A percentile compares a stretch with the other conserved stretches of the same genome.
These are phyloP conservation scores for Drosophila saltans DNA, from an alignment of 1,140 invertebrate genomes.

Conservation along the genomic window DNA sequence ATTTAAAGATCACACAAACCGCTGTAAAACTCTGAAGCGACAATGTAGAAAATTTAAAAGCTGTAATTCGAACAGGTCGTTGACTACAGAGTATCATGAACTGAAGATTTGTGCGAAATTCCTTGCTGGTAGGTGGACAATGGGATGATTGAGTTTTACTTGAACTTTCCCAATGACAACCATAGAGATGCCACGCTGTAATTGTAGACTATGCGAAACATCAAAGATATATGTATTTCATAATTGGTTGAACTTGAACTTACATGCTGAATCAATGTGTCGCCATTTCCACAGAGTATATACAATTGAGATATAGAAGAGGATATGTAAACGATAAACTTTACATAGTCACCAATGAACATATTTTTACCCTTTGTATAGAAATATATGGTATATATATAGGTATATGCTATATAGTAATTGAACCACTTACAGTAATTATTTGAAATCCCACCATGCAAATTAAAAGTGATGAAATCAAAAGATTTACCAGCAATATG, in stretches of 20 bases:
- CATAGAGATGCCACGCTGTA: slow-evolving; percentile 70
- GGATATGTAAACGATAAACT: slow-evolving; percentile 75
- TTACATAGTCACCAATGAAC: slow-evolving; percentile 76
- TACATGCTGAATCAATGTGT: slow-evolving; percentile 71
- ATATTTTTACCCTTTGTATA: slow-evolving; percentile 60
- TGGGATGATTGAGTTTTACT: not conserved
- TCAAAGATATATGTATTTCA: not conserved
- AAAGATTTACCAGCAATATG: slow-evolving; percentile 71
- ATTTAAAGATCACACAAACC: slow-evolving; percentile 39
- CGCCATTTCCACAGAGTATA: slow-evolving; percentile 74
- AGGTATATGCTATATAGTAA: not conserved
- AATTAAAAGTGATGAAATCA: slow-evolving; percentile 74
- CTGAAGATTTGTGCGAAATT: slow-evolving; percentile 56
- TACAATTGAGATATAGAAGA: slow-evolving; percentile 72
- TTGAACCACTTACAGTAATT: slow-evolving; percentile 57
- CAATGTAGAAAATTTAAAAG: slow-evolving; percentile 77
- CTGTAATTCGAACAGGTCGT: slow-evolving; percentile 71
- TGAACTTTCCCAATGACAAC: slow-evolving; percentile 65
- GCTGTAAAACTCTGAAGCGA: slow-evolving; percentile 77
- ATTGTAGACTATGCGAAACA: slow-evolving; percentile 40
- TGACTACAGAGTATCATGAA: slow-evolving; percentile 79
- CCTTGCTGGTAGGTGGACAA: slow-evolving; percentile 22
- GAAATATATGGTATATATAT: not conserved
- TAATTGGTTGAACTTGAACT: not conserved
- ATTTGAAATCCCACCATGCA: slow-evolving; percentile 82